Percentiles rank a stretch among this genome's conserved stretches.
Evolutionary conservation across 2,113 vertebrate genomes (phyloP).

Genomic region (Carlito syrichta): DNA sequence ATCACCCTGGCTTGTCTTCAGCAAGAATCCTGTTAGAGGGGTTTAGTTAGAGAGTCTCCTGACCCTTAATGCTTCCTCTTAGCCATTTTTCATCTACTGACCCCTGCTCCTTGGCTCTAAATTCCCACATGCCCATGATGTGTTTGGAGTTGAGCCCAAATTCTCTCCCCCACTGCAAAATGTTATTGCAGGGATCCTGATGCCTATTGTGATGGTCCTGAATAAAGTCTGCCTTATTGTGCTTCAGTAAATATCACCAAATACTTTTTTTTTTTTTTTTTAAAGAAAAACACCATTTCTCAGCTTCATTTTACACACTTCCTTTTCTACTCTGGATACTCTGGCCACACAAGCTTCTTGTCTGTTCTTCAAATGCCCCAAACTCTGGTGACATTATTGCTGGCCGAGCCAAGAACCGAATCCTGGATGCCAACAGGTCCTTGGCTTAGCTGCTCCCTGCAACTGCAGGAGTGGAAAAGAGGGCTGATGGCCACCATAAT

Average conservation of each 20-base stretch:
- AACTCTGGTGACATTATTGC: rapidly evolving
- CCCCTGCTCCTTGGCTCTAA: background rate
- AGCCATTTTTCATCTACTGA: background rate
- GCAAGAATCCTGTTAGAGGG: no score
- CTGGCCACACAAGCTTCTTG: background rate
- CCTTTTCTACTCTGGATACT: background rate
- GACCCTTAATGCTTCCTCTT: background rate
- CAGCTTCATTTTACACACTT: background rate
- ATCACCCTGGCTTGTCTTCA: background rate
- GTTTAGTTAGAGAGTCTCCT: no score
- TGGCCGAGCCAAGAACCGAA: background rate
- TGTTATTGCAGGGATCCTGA: no score
- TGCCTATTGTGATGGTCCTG: background rate
- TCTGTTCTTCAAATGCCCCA: background rate
- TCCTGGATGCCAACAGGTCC: rapidly evolving
- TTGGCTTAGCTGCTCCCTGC: background rate
- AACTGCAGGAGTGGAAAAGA: background rate
- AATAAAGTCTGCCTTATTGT: background rate
- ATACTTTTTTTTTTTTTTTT: background rate
- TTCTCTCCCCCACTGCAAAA: background rate
- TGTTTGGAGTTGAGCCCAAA: background rate
- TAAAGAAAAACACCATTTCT: background rate
- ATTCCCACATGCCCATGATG: background rate
- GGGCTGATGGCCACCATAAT: background rate
- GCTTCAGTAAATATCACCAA: background rate